Percentiles rank a stretch among this genome's conserved stretches.
phyloP scores from a whole-genome alignment of 2,888 invertebrate genomes.

The Hirtodrosophila duncani region DNA sequence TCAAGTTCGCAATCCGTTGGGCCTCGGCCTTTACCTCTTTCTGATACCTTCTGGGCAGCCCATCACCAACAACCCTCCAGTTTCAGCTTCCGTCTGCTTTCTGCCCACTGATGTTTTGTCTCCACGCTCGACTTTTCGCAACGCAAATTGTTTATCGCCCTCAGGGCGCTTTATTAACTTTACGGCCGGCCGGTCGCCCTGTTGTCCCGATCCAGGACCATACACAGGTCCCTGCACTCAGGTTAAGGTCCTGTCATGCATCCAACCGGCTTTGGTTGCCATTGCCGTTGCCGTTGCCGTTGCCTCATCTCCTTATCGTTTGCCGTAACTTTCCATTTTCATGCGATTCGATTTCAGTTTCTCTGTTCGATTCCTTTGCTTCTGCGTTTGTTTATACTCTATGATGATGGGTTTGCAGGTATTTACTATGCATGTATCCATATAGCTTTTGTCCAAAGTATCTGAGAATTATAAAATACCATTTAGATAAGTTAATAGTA shows the following conservation, averaged over 20 bases:
- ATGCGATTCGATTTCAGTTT: conserved; percentile 28
- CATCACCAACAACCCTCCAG: not conserved
- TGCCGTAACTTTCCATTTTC: conserved; percentile 44
- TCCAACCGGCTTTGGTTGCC: too few relatives aligned
- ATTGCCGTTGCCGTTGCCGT: too few relatives aligned
- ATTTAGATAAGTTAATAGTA: too few relatives aligned
- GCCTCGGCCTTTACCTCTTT: conserved; percentile 44
- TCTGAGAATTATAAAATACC: too few relatives aligned
- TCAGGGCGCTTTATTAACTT: conserved; percentile 64
- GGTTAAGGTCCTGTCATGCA: too few relatives aligned
- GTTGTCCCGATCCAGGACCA: too few relatives aligned
- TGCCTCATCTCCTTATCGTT: not conserved
- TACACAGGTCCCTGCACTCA: too few relatives aligned
- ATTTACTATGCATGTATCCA: too few relatives aligned
- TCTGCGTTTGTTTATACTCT: too few relatives aligned
- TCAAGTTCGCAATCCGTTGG: conserved; percentile 59
- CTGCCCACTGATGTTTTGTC: conserved; percentile 9
- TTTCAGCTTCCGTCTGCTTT: not conserved
- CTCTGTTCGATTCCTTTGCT: not conserved
- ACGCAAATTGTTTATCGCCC: conserved; percentile 65
- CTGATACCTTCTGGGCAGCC: too few relatives aligned
- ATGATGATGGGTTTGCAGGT: too few relatives aligned
- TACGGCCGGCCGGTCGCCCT: conserved; percentile 56
- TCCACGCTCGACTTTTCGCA: conserved; percentile 32
- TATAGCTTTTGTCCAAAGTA: too few relatives aligned